Conservation (phyloP, 2,113 vertebrate genomes). For the Cheilinus undulatus region DNA sequence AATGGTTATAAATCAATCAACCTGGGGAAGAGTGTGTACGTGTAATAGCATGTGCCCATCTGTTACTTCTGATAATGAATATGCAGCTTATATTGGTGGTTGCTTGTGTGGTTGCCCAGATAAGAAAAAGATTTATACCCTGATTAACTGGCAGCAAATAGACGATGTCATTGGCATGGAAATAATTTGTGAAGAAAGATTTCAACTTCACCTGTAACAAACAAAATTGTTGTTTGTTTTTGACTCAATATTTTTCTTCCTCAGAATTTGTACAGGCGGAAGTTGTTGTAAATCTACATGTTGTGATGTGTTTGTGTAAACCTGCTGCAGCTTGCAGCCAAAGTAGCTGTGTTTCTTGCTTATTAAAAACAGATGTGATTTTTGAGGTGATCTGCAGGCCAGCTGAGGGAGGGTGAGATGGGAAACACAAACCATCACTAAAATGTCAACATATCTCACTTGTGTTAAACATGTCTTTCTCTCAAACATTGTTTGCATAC, state of each 20-base stretch:
- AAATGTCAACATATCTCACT: neutral
- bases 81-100: neutral
- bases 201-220: neutral
- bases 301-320: neutral
- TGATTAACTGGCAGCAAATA: neutral
- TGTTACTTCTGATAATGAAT: neutral
- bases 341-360: neutral
- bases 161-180: neutral
- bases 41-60: neutral
- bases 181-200: too few species aligned
- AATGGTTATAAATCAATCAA: slow-evolving; percentile 18
- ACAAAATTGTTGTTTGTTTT: neutral
- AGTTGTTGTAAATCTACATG: neutral
- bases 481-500: neutral
- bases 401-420: neutral
- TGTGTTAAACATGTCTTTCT: neutral
- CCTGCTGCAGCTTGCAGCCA: neutral
- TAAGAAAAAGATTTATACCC: neutral
- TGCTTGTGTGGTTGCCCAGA: neutral
- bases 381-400: neutral
- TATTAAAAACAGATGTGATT: neutral
- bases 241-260: neutral
- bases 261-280: neutral
- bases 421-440: neutral
- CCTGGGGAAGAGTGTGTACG: neutral